phyloP scores from a whole-genome alignment of 2,113 vertebrate genomes.

The Callospermophilus lateralis region DNA sequence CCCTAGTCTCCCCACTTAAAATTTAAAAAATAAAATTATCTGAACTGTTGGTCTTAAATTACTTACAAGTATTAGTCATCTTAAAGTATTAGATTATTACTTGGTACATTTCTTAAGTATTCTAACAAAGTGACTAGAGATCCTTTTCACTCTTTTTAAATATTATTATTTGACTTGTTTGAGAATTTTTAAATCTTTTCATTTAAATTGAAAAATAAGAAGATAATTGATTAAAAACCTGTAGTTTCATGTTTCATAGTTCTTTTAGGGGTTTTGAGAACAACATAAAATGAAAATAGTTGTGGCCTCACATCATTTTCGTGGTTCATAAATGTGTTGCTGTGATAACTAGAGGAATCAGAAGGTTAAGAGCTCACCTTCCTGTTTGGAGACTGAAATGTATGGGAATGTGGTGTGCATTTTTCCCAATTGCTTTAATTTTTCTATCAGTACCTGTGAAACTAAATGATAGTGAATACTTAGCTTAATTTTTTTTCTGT shows the following conservation, averaged over 20 bases:
- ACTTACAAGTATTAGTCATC: background rate
- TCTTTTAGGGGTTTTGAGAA: background rate
- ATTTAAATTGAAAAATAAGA: slow-evolving; percentile 1
- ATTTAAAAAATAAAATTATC: background rate
- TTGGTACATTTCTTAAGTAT: background rate
- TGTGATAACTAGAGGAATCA: background rate
- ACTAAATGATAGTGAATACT: background rate
- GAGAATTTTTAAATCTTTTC: slow-evolving; percentile 22
- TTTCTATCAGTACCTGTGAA: background rate
- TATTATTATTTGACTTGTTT: background rate
- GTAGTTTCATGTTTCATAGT: background rate
- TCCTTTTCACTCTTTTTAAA: background rate
- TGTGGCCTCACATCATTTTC: background rate
- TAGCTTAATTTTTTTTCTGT: background rate
- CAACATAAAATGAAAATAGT: slow-evolving; percentile 1
- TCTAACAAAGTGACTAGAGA: background rate
- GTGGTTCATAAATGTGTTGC: slow-evolving; percentile 8
- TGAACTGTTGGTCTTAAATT: background rate
- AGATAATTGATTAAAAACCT: background rate
- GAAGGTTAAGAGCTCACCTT: background rate
- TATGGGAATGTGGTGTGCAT: background rate
- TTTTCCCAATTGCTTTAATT: background rate
- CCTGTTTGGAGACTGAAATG: background rate
- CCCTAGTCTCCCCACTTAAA: background rate
- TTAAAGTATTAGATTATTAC: background rate